Evolutionary conservation across 2,888 invertebrate species (phyloP).

Genomic region (Chromoteleia sp.): DNA sequence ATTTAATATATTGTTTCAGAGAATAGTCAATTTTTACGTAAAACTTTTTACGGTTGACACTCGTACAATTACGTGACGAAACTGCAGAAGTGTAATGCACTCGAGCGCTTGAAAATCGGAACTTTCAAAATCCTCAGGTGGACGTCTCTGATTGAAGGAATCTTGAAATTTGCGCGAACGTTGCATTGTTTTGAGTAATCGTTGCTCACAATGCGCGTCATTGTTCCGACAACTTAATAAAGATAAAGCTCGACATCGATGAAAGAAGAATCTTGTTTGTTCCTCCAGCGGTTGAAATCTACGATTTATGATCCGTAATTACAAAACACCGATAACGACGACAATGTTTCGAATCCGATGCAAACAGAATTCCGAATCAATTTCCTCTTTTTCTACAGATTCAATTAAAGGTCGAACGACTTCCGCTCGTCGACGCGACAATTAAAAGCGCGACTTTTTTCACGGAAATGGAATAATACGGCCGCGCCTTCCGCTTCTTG

Average conservation of each 20-base stretch:
- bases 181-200: slow-evolving; percentile 2
- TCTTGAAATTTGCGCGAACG: neutral
- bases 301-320: slow-evolving; percentile 46
- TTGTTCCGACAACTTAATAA: slow-evolving; percentile 50
- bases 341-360: slow-evolving; percentile 17
- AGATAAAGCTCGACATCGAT: slow-evolving; percentile 37
- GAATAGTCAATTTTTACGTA: no score
- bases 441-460: slow-evolving; percentile 61
- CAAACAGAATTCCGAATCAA: slow-evolving; percentile 55
- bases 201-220: slow-evolving; percentile 41
- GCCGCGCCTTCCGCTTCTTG: slow-evolving; percentile 72
- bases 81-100: no score
- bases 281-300: slow-evolving; percentile 6
- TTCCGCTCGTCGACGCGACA: slow-evolving; percentile 24
- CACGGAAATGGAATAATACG: slow-evolving; percentile 75
- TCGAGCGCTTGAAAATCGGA: no score
- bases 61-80: no score
- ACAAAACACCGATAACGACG: slow-evolving; percentile 39
- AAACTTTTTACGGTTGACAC: no score
- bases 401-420: slow-evolving; percentile 45
- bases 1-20: no score
- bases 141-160: no score
- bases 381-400: slow-evolving; percentile 64
- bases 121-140: no score
- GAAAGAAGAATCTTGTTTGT: slow-evolving; percentile 50